phyloP scores from a whole-genome alignment of 2,797 vertebrate species.

The Podarcis siculus region DNA sequence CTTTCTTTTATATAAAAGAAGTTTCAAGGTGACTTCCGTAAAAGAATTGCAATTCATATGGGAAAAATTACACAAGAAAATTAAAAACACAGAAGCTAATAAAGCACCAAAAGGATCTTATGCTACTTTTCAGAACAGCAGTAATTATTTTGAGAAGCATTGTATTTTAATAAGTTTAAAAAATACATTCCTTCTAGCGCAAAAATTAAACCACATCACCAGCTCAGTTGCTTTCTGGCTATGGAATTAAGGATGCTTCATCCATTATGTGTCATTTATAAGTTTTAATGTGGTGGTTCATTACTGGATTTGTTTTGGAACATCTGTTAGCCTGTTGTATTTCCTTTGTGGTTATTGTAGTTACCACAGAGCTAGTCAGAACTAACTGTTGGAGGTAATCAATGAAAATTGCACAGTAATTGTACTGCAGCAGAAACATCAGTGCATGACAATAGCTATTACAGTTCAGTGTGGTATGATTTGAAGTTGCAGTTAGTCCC shows the following conservation, averaged over 20 bases:
- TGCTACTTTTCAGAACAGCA: background rate
- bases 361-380: background rate
- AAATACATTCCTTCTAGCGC: background rate
- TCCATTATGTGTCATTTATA: background rate
- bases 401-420: background rate
- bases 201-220: conserved; percentile 3
- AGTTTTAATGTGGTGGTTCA: rapidly evolving
- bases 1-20: background rate
- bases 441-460: background rate
- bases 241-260: background rate
- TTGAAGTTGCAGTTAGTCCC: background rate
- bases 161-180: background rate
- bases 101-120: too few species aligned
- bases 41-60: too few species aligned
- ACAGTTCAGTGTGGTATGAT: background rate
- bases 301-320: background rate
- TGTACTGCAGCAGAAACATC: background rate
- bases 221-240: background rate
- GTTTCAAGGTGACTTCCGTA: too few species aligned
- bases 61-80: too few species aligned
- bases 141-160: too few species aligned
- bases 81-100: too few species aligned
- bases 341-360: conserved; percentile 1
- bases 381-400: background rate
- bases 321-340: background rate